Conservation (phyloP, 1,140 invertebrate genomes). For the Drosophila funebris region DNA sequence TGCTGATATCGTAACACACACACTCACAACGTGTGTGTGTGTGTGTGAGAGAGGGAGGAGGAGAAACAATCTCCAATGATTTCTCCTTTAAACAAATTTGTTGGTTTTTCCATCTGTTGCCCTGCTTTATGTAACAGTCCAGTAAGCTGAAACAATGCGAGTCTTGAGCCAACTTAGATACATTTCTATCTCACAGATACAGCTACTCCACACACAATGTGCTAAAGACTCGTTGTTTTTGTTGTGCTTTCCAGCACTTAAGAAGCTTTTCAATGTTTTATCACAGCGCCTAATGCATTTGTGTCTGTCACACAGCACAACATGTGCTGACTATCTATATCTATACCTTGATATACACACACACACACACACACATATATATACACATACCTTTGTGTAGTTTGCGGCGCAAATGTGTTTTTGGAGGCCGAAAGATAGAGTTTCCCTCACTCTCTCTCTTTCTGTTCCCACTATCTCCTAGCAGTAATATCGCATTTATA, state of each 20-base stretch:
- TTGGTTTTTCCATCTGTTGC: conserved; percentile 12
- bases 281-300: conserved; percentile 30
- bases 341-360: conserved; percentile 6
- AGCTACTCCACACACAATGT: not conserved
- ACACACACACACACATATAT: not conserved
- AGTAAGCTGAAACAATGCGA: conserved; percentile 64
- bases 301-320: conserved; percentile 19
- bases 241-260: conserved; percentile 26
- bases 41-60: not conserved
- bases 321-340: conserved; percentile 15
- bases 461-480: too few species aligned
- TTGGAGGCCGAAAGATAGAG: conserved; percentile 10
- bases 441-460: not conserved
- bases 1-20: conserved; percentile 55
- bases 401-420: conserved; percentile 3
- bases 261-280: conserved; percentile 37
- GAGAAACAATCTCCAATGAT: conserved; percentile 44
- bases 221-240: not conserved
- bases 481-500: too few species aligned
- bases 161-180: conserved; percentile 10
- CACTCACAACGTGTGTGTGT: not conserved
- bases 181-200: conserved; percentile 23
- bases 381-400: not conserved
- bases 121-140: conserved; percentile 62
- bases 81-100: conserved; percentile 77